A percentile compares a stretch with the other conserved stretches of the same genome.
Evolutionary conservation across 2,113 vertebrate species (phyloP).

Genomic region (Urocitellus parryii): DNA sequence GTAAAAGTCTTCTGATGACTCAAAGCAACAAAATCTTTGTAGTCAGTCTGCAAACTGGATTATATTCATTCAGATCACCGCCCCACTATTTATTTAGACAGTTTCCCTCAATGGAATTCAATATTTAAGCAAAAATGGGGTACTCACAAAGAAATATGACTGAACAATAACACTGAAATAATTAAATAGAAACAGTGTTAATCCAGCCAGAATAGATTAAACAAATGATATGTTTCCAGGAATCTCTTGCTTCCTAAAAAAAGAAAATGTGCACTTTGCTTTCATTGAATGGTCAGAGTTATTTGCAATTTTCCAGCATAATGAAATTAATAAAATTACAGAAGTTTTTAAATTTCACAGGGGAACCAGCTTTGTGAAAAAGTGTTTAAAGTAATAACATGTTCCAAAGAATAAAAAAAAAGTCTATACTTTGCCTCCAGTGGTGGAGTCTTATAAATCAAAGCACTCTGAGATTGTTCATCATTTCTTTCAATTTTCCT

Average conservation of each 20-base stretch:
- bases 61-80: conserved; percentile 71
- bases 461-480: not conserved
- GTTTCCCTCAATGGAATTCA: conserved; percentile 68
- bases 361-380: not conserved
- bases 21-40: conserved; percentile 76
- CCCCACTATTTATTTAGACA: conserved; percentile 78
- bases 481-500: not conserved
- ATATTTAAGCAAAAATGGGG: conserved; percentile 62
- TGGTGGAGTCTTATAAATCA: conserved; percentile 2
- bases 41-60: conserved; percentile 77
- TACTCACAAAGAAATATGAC: conserved; percentile 3
- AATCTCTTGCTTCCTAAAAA: not conserved
- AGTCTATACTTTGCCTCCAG: not conserved
- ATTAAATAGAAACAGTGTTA: conserved; percentile 15
- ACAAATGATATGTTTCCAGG: not conserved
- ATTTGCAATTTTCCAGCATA: not conserved
- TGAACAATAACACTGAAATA: conserved; percentile 28
- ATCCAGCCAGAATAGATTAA: not conserved
- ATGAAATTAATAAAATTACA: conserved; percentile 11
- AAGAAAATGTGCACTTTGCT: not conserved
- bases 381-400: not conserved
- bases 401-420: conserved; percentile 21
- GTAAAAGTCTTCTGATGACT: conserved; percentile 78
- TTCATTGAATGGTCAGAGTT: not conserved
- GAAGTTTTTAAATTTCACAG: not conserved